phyloP scores from a whole-genome alignment of 2,888 invertebrate species.

The Lycocerus yunnanus region DNA sequence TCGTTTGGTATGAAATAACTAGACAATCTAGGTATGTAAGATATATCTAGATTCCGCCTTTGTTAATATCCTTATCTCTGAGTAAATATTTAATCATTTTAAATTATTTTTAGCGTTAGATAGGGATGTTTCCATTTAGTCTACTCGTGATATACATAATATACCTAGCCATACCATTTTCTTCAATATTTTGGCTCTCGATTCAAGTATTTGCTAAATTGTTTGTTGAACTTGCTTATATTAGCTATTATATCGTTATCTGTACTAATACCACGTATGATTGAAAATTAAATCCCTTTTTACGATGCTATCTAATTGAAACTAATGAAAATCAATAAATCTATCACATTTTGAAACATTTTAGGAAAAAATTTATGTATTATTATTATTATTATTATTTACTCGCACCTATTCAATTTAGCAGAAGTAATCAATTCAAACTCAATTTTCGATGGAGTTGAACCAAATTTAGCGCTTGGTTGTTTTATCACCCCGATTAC shows the following conservation, averaged over 20 bases:
- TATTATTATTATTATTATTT: too few species aligned
- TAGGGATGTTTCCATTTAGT: constrained; percentile 23
- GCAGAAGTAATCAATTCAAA: too few species aligned
- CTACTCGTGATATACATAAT: constrained; percentile 5
- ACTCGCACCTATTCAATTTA: too few species aligned
- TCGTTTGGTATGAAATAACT: neutral
- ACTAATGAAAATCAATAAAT: neutral
- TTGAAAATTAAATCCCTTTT: neutral
- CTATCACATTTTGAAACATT: neutral
- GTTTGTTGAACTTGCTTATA: constrained; percentile 2
- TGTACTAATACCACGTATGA: neutral
- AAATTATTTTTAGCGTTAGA: constrained; percentile 26
- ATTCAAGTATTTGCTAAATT: constrained; percentile 9
- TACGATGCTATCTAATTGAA: neutral
- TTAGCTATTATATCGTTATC: neutral
- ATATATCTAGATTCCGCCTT: constrained; percentile 18
- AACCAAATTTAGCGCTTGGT: too few species aligned
- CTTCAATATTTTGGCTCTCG: constrained; percentile 5
- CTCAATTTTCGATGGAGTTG: too few species aligned
- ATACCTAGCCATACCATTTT: neutral
- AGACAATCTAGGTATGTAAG: neutral
- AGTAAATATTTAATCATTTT: constrained; percentile 23
- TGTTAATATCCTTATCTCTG: constrained; percentile 21
- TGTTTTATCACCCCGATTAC: too few species aligned
- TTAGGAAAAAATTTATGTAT: too few species aligned